These are phyloP conservation scores for Drosophila simulans DNA, from an alignment of 1,140 invertebrate genomes.

Conservation along the genomic window DNA sequence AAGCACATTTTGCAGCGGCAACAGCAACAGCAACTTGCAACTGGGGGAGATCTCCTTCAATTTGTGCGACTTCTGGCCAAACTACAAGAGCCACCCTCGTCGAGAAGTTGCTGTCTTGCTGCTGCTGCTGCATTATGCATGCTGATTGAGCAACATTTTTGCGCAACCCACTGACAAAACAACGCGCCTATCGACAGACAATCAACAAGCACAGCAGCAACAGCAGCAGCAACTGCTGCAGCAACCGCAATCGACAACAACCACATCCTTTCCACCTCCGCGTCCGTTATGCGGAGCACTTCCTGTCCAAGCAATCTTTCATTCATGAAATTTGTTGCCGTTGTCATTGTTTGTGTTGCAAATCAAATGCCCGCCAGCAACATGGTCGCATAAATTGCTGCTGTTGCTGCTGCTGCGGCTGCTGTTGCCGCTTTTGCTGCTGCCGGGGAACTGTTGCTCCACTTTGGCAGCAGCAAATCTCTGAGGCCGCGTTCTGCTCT, in stretches of 20 bases:
- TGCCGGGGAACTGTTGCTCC: constrained; percentile 64
- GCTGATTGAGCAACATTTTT: constrained; percentile 83
- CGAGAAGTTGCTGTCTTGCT: constrained; percentile 21
- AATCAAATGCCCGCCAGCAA: constrained; percentile 78
- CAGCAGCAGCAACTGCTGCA: constrained; percentile 22
- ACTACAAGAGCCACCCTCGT: constrained; percentile 70
- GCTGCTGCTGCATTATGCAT: constrained; percentile 73
- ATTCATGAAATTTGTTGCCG: constrained; percentile 84
- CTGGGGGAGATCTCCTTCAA: constrained; percentile 43
- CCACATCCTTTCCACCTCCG: constrained; percentile 83
- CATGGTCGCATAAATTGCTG: constrained; percentile 75
- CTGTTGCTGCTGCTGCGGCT: constrained; percentile 9
- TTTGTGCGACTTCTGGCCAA: constrained; percentile 49
- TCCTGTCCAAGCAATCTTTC: constrained; percentile 81
- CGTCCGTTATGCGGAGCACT: constrained; percentile 81
- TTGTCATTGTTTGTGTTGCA: constrained; percentile 83
- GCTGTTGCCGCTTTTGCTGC: constrained; percentile 37
- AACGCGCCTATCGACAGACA: constrained; percentile 80
- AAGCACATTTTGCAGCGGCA: background rate
- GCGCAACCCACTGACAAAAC: constrained; percentile 80
- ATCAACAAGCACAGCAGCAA: constrained; percentile 61
- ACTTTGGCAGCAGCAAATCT: constrained; percentile 75
- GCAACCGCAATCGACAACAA: constrained; percentile 43
- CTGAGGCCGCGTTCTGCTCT: constrained; percentile 23
- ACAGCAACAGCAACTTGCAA: constrained; percentile 9